A percentile compares a stretch with the other conserved stretches of the same genome.
phyloP scores from a whole-genome alignment of 2,888 invertebrate genomes.

The Pyrocoelia pectoralis region DNA sequence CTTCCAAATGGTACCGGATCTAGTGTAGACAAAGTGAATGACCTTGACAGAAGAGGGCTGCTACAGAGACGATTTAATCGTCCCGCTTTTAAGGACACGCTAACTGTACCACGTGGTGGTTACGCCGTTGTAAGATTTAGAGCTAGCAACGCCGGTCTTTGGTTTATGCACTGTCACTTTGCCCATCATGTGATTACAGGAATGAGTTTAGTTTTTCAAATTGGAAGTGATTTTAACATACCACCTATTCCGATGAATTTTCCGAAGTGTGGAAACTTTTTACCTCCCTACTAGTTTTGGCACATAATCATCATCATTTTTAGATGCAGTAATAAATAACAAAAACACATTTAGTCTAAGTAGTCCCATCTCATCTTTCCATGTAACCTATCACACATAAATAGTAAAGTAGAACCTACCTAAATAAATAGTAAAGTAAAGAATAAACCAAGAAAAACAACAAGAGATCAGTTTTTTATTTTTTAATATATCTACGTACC shows the following conservation, averaged over 20 bases:
- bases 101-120: neutral
- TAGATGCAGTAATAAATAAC: too few relatives aligned
- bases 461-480: too few relatives aligned
- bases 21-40: slow-evolving; percentile 87
- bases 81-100: slow-evolving; percentile 60
- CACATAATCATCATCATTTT: too few relatives aligned
- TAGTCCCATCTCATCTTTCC: too few relatives aligned
- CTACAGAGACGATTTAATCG: slow-evolving; percentile 85
- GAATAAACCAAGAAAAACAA: too few relatives aligned
- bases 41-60: slow-evolving; percentile 85
- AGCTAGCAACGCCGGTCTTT: neutral
- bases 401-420: too few relatives aligned
- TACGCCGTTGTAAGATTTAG: neutral
- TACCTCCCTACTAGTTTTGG: neutral
- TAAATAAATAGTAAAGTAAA: too few relatives aligned
- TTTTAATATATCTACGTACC: too few relatives aligned
- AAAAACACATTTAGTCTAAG: too few relatives aligned
- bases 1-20: slow-evolving; percentile 88
- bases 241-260: neutral
- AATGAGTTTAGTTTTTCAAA: neutral
- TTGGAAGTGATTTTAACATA: neutral
- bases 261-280: neutral
- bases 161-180: neutral
- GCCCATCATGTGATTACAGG: neutral
- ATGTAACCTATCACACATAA: too few relatives aligned